Conservation (phyloP, 2,797 vertebrate species). For the Micromesistius poutassou region DNA sequence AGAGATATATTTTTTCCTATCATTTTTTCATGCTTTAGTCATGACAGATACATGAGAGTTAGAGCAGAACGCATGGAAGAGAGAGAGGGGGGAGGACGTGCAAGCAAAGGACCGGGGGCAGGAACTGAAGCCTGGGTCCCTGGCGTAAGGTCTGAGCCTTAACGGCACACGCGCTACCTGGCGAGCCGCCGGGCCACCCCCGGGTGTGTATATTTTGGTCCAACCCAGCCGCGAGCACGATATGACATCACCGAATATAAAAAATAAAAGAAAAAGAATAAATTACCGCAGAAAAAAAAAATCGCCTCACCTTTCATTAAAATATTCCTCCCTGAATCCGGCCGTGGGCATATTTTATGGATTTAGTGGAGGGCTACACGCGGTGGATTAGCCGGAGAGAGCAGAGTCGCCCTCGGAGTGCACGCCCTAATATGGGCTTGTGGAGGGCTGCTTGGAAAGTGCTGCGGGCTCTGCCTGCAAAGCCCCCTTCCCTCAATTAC, state of each 20-base stretch:
- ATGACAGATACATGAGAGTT: no score
- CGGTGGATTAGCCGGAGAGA: slow-evolving; percentile 52
- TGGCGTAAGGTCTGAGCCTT: no score
- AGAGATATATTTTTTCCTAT: neutral
- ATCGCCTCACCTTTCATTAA: slow-evolving; percentile 71
- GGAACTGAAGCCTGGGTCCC: no score
- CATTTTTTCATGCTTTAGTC: no score
- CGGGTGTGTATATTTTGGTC: slow-evolving; percentile 55
- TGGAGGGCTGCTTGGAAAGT: slow-evolving; percentile 56
- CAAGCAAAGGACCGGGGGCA: no score
- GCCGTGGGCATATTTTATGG: slow-evolving; percentile 61
- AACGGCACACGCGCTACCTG: no score
- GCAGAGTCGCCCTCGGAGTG: slow-evolving; percentile 35
- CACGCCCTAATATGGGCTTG: slow-evolving; percentile 63
- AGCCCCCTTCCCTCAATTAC: slow-evolving; percentile 67
- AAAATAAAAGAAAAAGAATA: neutral
- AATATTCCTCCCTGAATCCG: slow-evolving; percentile 50
- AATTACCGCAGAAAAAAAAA: slow-evolving; percentile 30
- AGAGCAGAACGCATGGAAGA: no score
- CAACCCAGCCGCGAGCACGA: slow-evolving; percentile 61
- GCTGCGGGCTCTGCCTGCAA: slow-evolving; percentile 56
- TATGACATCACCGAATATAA: slow-evolving; percentile 52
- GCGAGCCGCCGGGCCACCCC: no score
- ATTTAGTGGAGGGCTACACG: slow-evolving; percentile 46
- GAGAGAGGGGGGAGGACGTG: no score